Base-by-base conservation (phyloP, 1,140 invertebrate genomes). In the Bombus difficillimus region DNA sequence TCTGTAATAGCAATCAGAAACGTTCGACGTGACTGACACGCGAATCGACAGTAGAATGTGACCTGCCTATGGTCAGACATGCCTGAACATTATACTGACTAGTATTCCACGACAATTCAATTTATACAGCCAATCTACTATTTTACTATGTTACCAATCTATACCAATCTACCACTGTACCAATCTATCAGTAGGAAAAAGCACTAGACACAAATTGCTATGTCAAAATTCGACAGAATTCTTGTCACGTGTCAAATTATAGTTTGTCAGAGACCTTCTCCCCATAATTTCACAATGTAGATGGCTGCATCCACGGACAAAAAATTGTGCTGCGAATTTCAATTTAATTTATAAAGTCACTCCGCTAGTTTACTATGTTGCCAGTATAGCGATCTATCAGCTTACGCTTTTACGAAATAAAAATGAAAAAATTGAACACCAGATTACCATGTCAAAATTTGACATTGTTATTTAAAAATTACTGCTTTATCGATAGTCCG, bases 1-100 rank as follows among this genome's bases (percentile, higher is more conserved):
- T 81, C 57, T 59, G 68, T 62, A 83, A 76, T 39, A 53, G 71
- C 57, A 76, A 83, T 83, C 81, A 66, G 72, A 76, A 66, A 57
- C 69, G 34, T 62, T 47, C 39, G 72, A 83, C 72, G 41, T 83
- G 41, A 81, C 69, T 73, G 68, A 73, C 80, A 81, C 69, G 53
- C 41, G 32, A 82, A 82, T 82, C 34, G 43, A 81, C 66, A 72
- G 62, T 72, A 64, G 80, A 82, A 82, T 71, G 25, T 47, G 53
- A 47, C 37, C 69, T 59, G 43, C n/a, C 25, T 43, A 25, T 73
- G 37, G 32, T 47, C 64, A 39, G 39, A 37, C 78, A 53, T 53
- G 18, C 76, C 32, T 57, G 75, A 39, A 22, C 34, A n/a, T 18
- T 64, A 39, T 32, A 66, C n/a, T 13, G n/a, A 32, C 28, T 41